Evolutionary conservation across 2,888 invertebrate genomes (phyloP).

Genomic region (Spodoptera exigua): DNA sequence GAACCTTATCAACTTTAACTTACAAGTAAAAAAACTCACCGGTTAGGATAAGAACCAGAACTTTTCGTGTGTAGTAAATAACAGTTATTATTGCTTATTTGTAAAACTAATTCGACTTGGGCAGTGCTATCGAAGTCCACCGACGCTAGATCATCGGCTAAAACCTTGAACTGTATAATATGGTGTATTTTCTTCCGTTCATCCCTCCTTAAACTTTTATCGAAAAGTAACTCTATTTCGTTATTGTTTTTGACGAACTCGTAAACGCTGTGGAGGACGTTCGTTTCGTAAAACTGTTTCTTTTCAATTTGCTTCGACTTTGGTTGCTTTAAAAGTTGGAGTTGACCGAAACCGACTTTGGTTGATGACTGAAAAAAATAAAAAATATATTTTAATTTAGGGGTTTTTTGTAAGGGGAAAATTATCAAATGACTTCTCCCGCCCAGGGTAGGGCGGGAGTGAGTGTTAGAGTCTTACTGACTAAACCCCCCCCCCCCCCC

Average conservation of each 20-base stretch:
- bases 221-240: constrained; percentile 68
- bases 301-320: constrained; percentile 14
- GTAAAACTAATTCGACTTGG: constrained; percentile 58
- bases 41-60: constrained; percentile 56
- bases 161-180: constrained; percentile 56
- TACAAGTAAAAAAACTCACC: constrained; percentile 59
- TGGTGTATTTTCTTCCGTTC: constrained; percentile 66
- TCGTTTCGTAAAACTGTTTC: constrained; percentile 59
- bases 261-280: constrained; percentile 63
- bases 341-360: constrained; percentile 61
- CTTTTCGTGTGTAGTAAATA: constrained; percentile 68
- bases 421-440: too few species aligned
- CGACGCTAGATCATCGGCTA: constrained; percentile 33
- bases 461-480: too few species aligned
- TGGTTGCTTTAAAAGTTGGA: neutral
- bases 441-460: too few species aligned
- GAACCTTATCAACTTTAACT: too few species aligned
- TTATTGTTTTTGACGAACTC: constrained; percentile 74
- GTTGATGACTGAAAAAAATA: constrained; percentile 54
- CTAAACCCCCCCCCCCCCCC: too few species aligned
- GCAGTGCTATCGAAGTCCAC: constrained; percentile 37
- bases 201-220: constrained; percentile 49
- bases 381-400: too few species aligned
- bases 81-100: constrained; percentile 63
- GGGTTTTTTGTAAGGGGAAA: too few species aligned